Percentiles rank a stretch among this genome's conserved stretches.
Conservation (phyloP, 2,113 vertebrate species). For the Apodemus sylvaticus region DNA sequence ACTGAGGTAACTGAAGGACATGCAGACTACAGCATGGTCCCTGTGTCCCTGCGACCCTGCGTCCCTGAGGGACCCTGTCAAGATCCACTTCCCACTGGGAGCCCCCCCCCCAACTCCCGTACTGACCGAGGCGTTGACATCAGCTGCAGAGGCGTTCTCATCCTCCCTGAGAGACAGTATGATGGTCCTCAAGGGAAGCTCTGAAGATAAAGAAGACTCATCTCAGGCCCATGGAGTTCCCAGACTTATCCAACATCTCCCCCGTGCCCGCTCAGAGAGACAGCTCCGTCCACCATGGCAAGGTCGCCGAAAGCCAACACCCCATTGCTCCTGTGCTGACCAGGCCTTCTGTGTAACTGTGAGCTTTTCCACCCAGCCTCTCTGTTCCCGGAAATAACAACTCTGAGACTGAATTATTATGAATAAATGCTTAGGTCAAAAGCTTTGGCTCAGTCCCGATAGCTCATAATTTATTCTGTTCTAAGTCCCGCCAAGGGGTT, state of each 20-base stretch:
- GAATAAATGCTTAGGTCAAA: too few species aligned
- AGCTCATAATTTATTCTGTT: too few species aligned
- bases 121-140: slow-evolving; percentile 75
- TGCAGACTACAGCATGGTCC: background rate
- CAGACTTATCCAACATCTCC: background rate
- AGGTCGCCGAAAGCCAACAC: background rate
- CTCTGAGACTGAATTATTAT: too few species aligned
- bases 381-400: too few species aligned
- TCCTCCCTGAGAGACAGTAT: slow-evolving; percentile 46
- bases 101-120: too few species aligned
- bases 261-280: background rate
- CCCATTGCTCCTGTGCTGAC: rapidly evolving
- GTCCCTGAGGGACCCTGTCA: background rate
- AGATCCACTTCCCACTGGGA: rapidly evolving
- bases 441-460: too few species aligned
- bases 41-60: rapidly evolving
- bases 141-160: background rate
- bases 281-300: background rate
- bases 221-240: background rate
- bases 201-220: slow-evolving; percentile 41
- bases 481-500: too few species aligned
- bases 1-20: background rate
- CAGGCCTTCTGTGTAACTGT: background rate
- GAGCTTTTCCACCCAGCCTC: too few species aligned
- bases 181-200: slow-evolving; percentile 59